Base-by-base conservation (phyloP, 2,888 invertebrate genomes). In the Coecobrya sp. region DNA sequence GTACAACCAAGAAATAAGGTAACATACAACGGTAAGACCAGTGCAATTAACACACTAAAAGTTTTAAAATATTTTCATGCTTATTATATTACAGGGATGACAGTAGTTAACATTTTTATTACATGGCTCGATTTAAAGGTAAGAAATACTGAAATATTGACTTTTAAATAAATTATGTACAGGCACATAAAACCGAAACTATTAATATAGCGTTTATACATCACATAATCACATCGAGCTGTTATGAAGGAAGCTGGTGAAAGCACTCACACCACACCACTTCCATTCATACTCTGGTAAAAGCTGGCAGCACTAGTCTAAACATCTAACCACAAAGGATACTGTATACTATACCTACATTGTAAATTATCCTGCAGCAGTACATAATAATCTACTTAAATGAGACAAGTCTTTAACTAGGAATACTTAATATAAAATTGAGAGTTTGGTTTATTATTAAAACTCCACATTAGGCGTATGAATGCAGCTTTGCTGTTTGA, bases 131-230 rank as follows among this genome's bases (percentile, higher is more conserved):
- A 27, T 36, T 68, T 36, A 30, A 5, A n/a, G n/a, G 22, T 30
- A 52, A 27, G 52, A 55, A 79, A 79, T 79, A 79, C 79, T 79
- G 79, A 79, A 55, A 52, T 45, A 52, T 79, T 79, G 79, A 79
- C 79, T 79, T 49, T 55, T 25, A 79, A 79, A 79, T 79, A 79
- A 55, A 27, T 79, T 79, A 76, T 76, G 22, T 76, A 76, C 76
- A 76, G 8, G 4, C 45, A 76, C 76, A 22, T 76, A 11, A 13
- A 76, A 45, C 19, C 30, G 19, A 4, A 68, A 30, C 13, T 52
- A 52, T 10, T 52, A 52, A 36, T 49, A 59, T 16, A 55, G 5
- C 22, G 25, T 65, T 65, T 27, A 65, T 11, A 27, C 27, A 68
- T 65, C 65, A 65, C 25, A 65, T 16, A 65, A 59, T 22, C 59